Percentiles rank a stretch among this genome's conserved stretches.
Evolutionary conservation across 2,113 vertebrate species (phyloP).

Genomic region (Psittacara wagleri): DNA sequence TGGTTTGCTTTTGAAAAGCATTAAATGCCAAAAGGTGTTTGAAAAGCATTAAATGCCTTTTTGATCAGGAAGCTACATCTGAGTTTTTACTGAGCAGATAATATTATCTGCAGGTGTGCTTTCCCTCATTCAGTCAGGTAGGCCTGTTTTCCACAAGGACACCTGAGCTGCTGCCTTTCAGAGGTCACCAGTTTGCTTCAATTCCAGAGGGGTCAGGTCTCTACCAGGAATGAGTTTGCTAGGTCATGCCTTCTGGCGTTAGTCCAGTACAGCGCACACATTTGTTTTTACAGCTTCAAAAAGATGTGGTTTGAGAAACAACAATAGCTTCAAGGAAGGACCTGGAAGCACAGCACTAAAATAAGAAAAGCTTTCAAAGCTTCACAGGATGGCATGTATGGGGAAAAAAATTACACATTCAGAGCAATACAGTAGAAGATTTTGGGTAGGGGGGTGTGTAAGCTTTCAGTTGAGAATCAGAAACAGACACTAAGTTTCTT

Average conservation of each 20-base stretch:
- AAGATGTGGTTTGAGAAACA: background rate
- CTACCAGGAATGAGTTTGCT: background rate
- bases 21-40: background rate
- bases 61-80: background rate
- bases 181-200: background rate
- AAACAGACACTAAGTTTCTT: background rate
- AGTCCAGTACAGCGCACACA: accelerated
- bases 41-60: background rate
- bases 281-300: background rate
- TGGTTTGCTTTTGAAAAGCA: background rate
- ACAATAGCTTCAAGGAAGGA: background rate
- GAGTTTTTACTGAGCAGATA: background rate
- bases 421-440: background rate
- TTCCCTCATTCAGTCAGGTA: background rate
- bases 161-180: background rate
- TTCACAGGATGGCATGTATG: background rate
- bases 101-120: background rate
- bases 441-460: background rate
- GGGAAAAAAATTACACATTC: background rate
- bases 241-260: background rate
- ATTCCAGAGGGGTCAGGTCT: background rate
- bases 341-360: background rate
- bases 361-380: background rate
- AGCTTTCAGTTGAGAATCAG: background rate
- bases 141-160: background rate